Base-by-base conservation (phyloP, 2,888 invertebrate genomes). In the Polietes domitor region DNA sequence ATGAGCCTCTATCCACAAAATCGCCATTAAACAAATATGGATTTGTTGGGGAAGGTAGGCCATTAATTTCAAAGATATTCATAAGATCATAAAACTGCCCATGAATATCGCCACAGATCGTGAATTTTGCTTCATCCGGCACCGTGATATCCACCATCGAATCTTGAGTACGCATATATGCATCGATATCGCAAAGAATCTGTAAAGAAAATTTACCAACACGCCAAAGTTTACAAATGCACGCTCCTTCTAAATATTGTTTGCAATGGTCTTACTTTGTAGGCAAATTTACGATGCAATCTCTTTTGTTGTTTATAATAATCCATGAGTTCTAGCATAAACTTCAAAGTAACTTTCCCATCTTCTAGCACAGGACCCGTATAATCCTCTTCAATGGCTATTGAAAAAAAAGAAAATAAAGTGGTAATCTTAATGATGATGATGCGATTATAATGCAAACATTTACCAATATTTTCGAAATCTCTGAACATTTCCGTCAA, bases 21-120 rank as follows among this genome's bases (percentile, higher is more conserved):
- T 99, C 99, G 82, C 99, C 99, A 92, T 99, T 99, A 93, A 99
- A 99, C 87, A 99, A 93, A 93, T 99, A 99, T 74, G 99, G 99
- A 93, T 99, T 99, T 32, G 95, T 95, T 91, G 96, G 87, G 0
- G 98, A 98, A 7, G 99, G 99, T 83, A 97, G 93, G n/a, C 99
- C 99, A 91, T 99, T 99, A 86, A 99, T 94, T 88, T 97, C 94
- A 93, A 99, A 99, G 89, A 99, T 98, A 92, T 99, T 98, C 95
- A 99, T 95, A 83, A 99, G 94, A 93, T 99, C 99, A 91, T 98
- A 99, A 94, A 95, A 99, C 93, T 99, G 99, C 76, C 99, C 99
- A 91, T 99, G 99, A 87, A 99, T 97, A 92, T 99, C 99, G 12
- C 99, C 99, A 92, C 99, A 99, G 72, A 99, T 97, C 55, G 99